phyloP scores from a whole-genome alignment of 2,888 invertebrate species.

The Eulithis prunata region DNA sequence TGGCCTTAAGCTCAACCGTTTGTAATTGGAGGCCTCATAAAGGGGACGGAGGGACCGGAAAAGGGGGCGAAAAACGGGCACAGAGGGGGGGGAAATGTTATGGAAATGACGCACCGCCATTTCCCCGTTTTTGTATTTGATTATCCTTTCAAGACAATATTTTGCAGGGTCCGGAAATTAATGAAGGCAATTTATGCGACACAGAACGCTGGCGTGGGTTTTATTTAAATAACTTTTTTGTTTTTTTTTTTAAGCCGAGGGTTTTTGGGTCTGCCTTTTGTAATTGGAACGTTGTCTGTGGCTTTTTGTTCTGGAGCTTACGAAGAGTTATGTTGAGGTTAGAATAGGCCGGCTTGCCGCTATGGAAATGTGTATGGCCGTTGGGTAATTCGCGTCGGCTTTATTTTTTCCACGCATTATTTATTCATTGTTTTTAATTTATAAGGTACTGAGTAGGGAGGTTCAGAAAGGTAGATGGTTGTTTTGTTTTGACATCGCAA shows the following conservation, averaged over 20 bases:
- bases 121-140: slow-evolving; percentile 84
- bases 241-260: slow-evolving; percentile 64
- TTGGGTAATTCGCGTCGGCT: slow-evolving; percentile 23
- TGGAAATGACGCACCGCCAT: slow-evolving; percentile 84
- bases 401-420: slow-evolving; percentile 22
- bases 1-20: slow-evolving; percentile 78
- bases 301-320: slow-evolving; percentile 63
- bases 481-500: no score
- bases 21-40: slow-evolving; percentile 82
- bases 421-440: slow-evolving; percentile 26
- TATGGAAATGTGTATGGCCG: slow-evolving; percentile 19
- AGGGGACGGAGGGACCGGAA: slow-evolving; percentile 77
- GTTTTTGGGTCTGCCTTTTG: slow-evolving; percentile 76
- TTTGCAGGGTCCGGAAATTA: slow-evolving; percentile 83
- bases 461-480: neutral
- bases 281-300: slow-evolving; percentile 73
- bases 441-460: slow-evolving; percentile 11
- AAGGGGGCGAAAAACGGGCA: slow-evolving; percentile 71
- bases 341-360: slow-evolving; percentile 51
- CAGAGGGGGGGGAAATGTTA: slow-evolving; percentile 69
- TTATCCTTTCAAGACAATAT: slow-evolving; percentile 85
- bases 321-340: slow-evolving; percentile 76
- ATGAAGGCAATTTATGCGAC: slow-evolving; percentile 84
- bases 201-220: slow-evolving; percentile 72
- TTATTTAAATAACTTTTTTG: slow-evolving; percentile 81